These are phyloP conservation scores for Contarinia nasturtii DNA, from an alignment of 1,140 invertebrate genomes.

Conservation along the genomic window DNA sequence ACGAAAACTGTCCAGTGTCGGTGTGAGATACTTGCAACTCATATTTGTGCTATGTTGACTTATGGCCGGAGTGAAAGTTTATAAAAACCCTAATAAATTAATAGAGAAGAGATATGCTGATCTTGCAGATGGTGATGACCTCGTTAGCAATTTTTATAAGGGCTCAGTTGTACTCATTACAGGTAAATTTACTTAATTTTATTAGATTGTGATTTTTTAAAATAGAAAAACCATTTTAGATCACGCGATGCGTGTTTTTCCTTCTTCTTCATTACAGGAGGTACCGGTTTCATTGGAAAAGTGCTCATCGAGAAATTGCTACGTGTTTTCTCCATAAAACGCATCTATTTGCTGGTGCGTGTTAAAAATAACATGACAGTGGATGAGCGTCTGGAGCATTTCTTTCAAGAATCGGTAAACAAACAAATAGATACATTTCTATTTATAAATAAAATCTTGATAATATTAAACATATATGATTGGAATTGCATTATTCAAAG, in stretches of 20 bases:
- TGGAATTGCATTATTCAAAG: neutral
- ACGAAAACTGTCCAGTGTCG: no score
- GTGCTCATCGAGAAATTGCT: constrained; percentile 76
- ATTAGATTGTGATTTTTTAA: no score
- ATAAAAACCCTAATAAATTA: no score
- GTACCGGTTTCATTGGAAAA: constrained; percentile 76
- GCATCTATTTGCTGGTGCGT: constrained; percentile 62
- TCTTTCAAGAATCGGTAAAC: constrained; percentile 40
- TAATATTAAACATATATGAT: neutral
- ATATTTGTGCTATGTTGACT: no score
- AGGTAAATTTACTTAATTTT: no score
- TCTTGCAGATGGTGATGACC: neutral
- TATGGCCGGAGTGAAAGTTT: no score
- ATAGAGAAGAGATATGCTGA: no score
- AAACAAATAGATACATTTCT: constrained; percentile 6
- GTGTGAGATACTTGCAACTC: no score
- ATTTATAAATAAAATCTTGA: neutral
- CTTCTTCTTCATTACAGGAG: constrained; percentile 45
- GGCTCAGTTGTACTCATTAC: constrained; percentile 33
- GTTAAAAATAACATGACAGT: constrained; percentile 55
- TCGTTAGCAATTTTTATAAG: constrained; percentile 23
- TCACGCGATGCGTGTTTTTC: no score
- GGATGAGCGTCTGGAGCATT: constrained; percentile 38
- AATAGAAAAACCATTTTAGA: no score
- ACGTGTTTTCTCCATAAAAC: constrained; percentile 46